A percentile compares a stretch with the other conserved stretches of the same genome.
Evolutionary conservation across 2,797 vertebrate species (phyloP).

Genomic region (Taenioides sp.): DNA sequence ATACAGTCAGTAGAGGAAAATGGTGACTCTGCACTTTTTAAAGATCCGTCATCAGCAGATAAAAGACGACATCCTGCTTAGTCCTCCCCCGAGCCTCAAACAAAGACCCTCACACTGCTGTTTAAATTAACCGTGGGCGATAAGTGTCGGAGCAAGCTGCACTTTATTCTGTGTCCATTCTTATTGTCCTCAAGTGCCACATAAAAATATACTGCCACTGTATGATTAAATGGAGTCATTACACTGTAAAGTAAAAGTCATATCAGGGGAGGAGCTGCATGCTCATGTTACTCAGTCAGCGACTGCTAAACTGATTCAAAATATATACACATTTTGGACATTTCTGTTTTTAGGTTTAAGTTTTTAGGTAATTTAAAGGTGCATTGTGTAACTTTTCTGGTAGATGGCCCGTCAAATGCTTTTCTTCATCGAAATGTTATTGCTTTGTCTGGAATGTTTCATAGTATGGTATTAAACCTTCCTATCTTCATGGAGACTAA

Average conservation of each 20-base stretch:
- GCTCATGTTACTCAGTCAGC: not conserved
- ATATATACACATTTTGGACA: not conserved
- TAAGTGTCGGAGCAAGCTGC: constrained; percentile 14
- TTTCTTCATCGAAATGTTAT: no score
- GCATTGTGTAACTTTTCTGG: no score
- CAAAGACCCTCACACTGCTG: constrained; percentile 32
- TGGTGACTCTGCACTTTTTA: constrained; percentile 50
- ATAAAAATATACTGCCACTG: not conserved
- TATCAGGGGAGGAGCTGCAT: constrained; percentile 15
- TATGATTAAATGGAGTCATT: constrained; percentile 10
- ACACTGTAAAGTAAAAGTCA: constrained; percentile 8
- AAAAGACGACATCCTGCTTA: constrained; percentile 52
- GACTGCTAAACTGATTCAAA: not conserved
- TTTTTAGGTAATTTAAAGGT: no score
- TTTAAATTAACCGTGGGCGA: constrained; percentile 41
- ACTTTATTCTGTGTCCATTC: constrained; percentile 18
- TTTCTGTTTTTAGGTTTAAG: no score
- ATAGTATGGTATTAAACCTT: no score
- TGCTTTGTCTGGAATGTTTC: no score
- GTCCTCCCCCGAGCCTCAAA: constrained; percentile 33
- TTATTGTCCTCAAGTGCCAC: constrained; percentile 17
- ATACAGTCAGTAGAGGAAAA: constrained; percentile 21
- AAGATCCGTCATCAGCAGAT: constrained; percentile 64
- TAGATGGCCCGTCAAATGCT: no score
- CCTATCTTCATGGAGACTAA: no score